phyloP scores from a whole-genome alignment of 92 coral and sea anemone species.

The Virgularia gustaviana region DNA sequence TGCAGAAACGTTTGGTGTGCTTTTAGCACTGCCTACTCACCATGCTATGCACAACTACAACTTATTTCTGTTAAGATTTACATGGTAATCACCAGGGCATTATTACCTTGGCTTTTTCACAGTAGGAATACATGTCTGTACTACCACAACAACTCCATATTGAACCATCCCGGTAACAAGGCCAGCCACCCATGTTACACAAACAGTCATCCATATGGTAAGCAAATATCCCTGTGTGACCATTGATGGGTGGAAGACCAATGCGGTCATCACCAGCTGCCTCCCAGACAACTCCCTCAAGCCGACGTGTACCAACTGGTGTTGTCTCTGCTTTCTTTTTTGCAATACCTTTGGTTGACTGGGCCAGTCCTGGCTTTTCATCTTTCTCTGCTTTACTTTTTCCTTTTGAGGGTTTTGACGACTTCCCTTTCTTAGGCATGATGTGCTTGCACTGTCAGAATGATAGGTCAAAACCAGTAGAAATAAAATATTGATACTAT shows the following conservation, averaged over 20 bases:
- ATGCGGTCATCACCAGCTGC: not conserved
- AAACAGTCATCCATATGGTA: constrained; percentile 84
- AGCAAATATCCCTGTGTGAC: constrained; percentile 86
- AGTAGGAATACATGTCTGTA: constrained; percentile 58
- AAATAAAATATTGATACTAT: too few relatives aligned
- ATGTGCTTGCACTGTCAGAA: too few relatives aligned
- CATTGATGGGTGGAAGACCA: constrained; percentile 63
- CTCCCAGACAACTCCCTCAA: constrained; percentile 51
- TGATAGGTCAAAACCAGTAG: too few relatives aligned
- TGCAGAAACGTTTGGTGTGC: too few relatives aligned
- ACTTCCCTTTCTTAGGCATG: too few relatives aligned
- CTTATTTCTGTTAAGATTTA: too few relatives aligned
- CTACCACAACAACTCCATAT: constrained; percentile 96
- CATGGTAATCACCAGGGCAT: too few relatives aligned
- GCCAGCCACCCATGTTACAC: constrained; percentile 89
- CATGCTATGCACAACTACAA: too few relatives aligned
- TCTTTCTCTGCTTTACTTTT: not conserved
- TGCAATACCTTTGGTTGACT: not conserved
- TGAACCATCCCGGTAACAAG: constrained; percentile 63
- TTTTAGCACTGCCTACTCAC: too few relatives aligned
- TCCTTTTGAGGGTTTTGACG: too few relatives aligned
- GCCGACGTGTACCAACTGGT: not conserved
- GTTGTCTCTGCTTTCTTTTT: not conserved
- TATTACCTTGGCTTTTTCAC: constrained; percentile 46
- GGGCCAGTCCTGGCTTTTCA: not conserved